Percentiles rank a stretch among this genome's conserved stretches.
Conservation (phyloP, 2,797 vertebrate genomes). For the Pipistrellus nathusii region DNA sequence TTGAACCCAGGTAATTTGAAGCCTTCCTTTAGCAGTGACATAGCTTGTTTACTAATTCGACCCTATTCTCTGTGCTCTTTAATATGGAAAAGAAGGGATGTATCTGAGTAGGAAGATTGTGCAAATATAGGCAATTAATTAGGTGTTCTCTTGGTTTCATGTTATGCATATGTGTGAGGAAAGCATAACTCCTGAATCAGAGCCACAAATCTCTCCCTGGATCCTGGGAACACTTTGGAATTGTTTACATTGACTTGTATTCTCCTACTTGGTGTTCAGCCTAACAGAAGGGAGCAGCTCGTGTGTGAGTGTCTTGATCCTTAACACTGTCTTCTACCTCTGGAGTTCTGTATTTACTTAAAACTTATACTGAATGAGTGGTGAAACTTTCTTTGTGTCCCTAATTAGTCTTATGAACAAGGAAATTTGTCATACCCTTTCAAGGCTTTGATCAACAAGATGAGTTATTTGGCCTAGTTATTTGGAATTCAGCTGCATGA, state of each 20-base stretch:
- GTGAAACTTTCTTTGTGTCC: not conserved
- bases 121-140: not conserved
- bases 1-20: slow-evolving; percentile 36
- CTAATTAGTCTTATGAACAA: not conserved
- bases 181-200: slow-evolving; percentile 8
- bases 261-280: not conserved
- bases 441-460: slow-evolving; percentile 37
- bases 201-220: not conserved
- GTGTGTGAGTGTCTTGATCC: not conserved
- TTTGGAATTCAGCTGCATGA: slow-evolving; percentile 43
- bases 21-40: not conserved
- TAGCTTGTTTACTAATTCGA: not conserved
- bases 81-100: not conserved
- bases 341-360: slow-evolving; percentile 32
- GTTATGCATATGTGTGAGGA: not conserved
- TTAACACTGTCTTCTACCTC: not conserved
- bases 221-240: not conserved
- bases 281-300: not conserved
- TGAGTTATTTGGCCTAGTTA: not conserved
- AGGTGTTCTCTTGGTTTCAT: not conserved
- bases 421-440: slow-evolving; percentile 29
- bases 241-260: not conserved
- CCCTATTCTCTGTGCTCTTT: not conserved
- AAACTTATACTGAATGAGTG: not conserved
- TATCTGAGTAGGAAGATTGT: not conserved